Base-by-base conservation (phyloP, 2,888 invertebrate species). In the Acleris literana region DNA sequence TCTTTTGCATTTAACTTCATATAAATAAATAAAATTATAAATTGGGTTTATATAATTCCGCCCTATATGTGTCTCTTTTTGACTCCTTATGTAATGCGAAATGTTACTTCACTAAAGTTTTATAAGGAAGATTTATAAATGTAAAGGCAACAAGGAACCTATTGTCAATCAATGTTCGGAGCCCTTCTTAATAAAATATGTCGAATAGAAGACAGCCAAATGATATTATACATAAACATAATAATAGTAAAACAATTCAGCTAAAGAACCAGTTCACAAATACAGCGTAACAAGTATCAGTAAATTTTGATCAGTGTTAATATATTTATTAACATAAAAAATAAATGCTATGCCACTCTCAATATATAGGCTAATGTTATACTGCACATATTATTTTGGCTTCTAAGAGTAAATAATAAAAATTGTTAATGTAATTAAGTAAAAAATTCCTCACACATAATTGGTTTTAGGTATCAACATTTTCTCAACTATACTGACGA, bases 401-500 rank as follows among this genome's bases (percentile, higher is more conserved):
- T 22, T 59, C 16, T 49, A 49, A 49, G 29, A 20, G 61, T 51
- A 56, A 65, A 56, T 55, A 64, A 54, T 64, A 39, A 39, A 13
- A 39, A 63, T 48, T 25, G 44, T 56, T 46, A 65, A 56, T 22
- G 39, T 63, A 63, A 63, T 63, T 65, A 65, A 56, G 56, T 65
- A 71, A 71, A 71, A 73, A 70, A 68, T 77, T 77, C 76, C 81
- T 82, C 79, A 81, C 80, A 70, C 59, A 77, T 76, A 80, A 76
- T 80, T 80, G 78, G 76, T 74, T 82, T 82, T 78, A 79, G 75
- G 82, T 77, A 77, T 81, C 71, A 79, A 75, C 78, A 82, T 80
- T 74, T 82, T 81, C 81, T 81, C 82, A 81, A 81, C 82, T 81
- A 78, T 77, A 79, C 78, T 78, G 76, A 72, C 74, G 76, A 78